Evolutionary conservation across 1,140 invertebrate genomes (phyloP), one percentile per base, ranked within the genome.

Genomic region (Drosophila biarmipes): DNA sequence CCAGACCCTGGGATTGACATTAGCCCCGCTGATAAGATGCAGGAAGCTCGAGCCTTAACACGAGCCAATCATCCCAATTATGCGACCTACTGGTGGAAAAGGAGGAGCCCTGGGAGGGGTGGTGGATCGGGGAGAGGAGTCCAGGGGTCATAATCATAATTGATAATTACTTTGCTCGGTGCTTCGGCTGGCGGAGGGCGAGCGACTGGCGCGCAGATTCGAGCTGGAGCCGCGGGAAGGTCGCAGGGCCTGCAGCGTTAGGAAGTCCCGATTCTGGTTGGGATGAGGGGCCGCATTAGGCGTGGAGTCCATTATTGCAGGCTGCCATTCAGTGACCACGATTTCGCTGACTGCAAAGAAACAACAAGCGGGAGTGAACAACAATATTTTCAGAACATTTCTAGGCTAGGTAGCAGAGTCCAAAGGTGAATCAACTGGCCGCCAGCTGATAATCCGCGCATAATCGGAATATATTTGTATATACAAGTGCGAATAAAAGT

Each of bases 131-230:
- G 17, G 14, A 5, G 14, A 49, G 37, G 49, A 38, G 29, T n/a
- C 17, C 27, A 38, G 21, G 35, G 35, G 17, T 58, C 21, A 58
- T 31, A 38, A 58, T 17, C 15, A 37, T 69, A 78, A 54, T 38
- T 78, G 17, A 24, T 67, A 90, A 61, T 85, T 91, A 91, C 90
- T 91, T 89, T 85, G 90, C 53, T 91, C 90, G 54, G 64, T 80
- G 67, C 90, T 91, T 52, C 90, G 71, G 53, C 74, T 89, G 53
- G 86, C 82, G 11, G 90, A 91, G 59, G 90, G 90, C 6, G 90
- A 91, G 68, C 90, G 84, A 73, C 90, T 91, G 53, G 73, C 56
- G 45, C 90, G 81, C 42, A 90, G 73, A 67, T 87, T 86, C 27
- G 82, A 75, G 48, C 82, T 86, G 54, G 82, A 86, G 27, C 69